Percentiles rank a stretch among this genome's conserved stretches.
These are phyloP conservation scores for Dryas iulia DNA, from an alignment of 1,140 invertebrate genomes.

Conservation along the genomic window DNA sequence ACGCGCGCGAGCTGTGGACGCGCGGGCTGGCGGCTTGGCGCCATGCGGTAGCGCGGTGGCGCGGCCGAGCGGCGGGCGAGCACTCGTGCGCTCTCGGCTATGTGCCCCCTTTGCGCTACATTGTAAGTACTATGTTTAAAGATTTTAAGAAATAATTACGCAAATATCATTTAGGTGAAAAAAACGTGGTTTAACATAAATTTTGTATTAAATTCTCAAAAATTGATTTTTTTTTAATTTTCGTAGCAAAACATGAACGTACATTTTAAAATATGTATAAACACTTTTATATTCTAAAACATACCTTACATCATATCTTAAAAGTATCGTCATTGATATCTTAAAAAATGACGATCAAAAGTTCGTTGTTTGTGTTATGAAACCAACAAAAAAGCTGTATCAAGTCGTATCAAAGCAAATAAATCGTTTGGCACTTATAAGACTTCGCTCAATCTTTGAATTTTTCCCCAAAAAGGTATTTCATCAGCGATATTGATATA, in stretches of 20 bases:
- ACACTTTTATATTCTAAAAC: too few relatives aligned
- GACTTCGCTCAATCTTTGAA: background rate
- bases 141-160: background rate
- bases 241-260: background rate
- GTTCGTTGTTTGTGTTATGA: background rate
- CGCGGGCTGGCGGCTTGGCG: slow-evolving; percentile 52
- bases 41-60: slow-evolving; percentile 73
- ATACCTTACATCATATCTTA: too few relatives aligned
- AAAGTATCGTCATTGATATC: background rate
- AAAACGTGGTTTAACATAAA: background rate
- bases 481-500: too few relatives aligned
- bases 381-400: background rate
- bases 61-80: slow-evolving; percentile 74
- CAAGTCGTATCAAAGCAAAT: background rate
- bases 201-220: background rate
- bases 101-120: slow-evolving; percentile 79
- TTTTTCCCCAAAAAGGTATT: background rate
- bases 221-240: background rate
- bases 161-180: background rate
- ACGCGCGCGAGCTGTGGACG: slow-evolving; percentile 45
- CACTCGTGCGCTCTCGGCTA: slow-evolving; percentile 76
- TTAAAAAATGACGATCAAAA: background rate
- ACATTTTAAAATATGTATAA: background rate
- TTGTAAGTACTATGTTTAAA: slow-evolving; percentile 63
- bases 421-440: background rate